Conservation (phyloP, 2,113 vertebrate species). For the Scomber colias region DNA sequence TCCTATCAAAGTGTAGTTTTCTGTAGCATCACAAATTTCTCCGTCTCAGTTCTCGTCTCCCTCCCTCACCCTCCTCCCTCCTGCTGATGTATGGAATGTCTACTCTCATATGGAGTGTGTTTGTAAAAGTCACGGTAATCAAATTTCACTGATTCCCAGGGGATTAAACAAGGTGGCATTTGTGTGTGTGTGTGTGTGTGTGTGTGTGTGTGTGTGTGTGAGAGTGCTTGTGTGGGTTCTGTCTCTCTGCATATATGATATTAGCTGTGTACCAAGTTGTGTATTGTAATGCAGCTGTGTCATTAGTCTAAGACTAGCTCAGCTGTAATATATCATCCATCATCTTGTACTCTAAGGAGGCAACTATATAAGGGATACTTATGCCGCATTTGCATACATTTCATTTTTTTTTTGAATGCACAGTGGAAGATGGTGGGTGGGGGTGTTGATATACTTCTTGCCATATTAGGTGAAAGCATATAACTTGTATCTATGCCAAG, state of each 20-base stretch:
- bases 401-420: conserved; percentile 43
- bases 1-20: conserved; percentile 56
- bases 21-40: conserved; percentile 41
- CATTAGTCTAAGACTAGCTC: conserved; percentile 77
- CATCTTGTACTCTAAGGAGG: conserved; percentile 72
- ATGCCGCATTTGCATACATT: conserved; percentile 74
- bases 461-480: conserved; percentile 14
- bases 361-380: conserved; percentile 62
- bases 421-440: conserved; percentile 17
- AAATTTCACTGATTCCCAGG: conserved; percentile 78
- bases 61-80: conserved; percentile 45
- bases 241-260: conserved; percentile 63
- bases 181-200: conserved; percentile 46
- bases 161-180: conserved; percentile 77
- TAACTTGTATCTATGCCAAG: conserved; percentile 36
- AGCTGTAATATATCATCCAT: conserved; percentile 78
- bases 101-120: conserved; percentile 78
- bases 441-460: conserved; percentile 37
- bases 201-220: conserved; percentile 13
- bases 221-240: not conserved
- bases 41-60: conserved; percentile 43
- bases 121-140: conserved; percentile 83
- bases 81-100: conserved; percentile 80
- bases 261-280: conserved; percentile 68
- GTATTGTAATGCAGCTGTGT: conserved; percentile 74